phyloP scores from a whole-genome alignment of 1,140 invertebrate genomes.

The Platyscapa corneri region DNA sequence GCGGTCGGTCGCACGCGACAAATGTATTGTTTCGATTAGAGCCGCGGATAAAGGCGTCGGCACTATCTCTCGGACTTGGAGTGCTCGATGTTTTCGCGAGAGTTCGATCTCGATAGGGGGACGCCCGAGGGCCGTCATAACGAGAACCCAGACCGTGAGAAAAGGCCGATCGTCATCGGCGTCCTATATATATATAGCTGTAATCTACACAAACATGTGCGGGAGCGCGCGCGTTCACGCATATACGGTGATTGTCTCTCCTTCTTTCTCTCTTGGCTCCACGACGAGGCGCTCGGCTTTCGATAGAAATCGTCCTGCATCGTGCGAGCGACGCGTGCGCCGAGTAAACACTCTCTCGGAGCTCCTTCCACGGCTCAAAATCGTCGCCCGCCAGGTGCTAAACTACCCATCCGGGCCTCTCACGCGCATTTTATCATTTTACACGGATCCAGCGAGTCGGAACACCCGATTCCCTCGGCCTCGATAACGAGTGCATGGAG shows the following conservation, averaged over 20 bases:
- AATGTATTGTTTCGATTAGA: no score
- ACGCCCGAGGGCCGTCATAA: constrained; percentile 11
- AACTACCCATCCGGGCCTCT: neutral
- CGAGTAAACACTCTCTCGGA: neutral
- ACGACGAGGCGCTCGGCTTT: constrained; percentile 10
- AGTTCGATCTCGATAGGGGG: neutral
- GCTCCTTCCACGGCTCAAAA: no score
- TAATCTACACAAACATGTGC: no score
- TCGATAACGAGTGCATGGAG: no score
- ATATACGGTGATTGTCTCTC: no score
- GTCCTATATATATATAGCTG: no score
- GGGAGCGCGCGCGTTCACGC: neutral
- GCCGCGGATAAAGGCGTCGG: neutral
- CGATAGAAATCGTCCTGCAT: constrained; percentile 41
- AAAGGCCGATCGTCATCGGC: constrained; percentile 4
- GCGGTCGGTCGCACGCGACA: no score
- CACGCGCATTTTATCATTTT: neutral
- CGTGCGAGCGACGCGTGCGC: neutral
- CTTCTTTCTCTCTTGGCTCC: neutral
- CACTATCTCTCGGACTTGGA: neutral
- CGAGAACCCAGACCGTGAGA: constrained; percentile 19
- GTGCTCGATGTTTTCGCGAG: neutral
- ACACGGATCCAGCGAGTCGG: no score
- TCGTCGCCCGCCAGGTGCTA: neutral
- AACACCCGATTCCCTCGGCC: no score